Evolutionary conservation across 2,797 vertebrate species (phyloP).

Genomic region (Taenioides sp.): DNA sequence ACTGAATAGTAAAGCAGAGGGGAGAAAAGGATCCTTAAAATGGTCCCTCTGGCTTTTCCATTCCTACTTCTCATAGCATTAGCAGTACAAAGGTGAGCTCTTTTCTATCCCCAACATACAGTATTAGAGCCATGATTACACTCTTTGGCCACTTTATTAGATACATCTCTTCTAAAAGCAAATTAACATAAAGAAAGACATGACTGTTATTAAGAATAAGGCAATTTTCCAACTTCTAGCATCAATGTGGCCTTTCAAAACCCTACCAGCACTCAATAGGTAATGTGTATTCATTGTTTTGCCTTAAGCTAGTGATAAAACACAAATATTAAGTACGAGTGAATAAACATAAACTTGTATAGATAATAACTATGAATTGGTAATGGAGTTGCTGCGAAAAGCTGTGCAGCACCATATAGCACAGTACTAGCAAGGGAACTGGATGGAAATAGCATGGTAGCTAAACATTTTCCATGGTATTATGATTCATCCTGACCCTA

Average conservation of each 20-base stretch:
- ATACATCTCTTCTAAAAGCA: background rate
- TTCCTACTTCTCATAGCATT: conserved; percentile 37
- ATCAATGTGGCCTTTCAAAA: background rate
- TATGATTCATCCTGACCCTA: background rate
- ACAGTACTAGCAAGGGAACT: background rate
- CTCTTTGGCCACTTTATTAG: conserved; percentile 63
- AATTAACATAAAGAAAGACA: background rate
- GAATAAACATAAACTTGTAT: background rate
- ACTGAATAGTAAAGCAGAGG: conserved; percentile 64
- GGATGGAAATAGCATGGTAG: background rate
- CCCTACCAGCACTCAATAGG: background rate
- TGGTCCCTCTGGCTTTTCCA: conserved; percentile 45
- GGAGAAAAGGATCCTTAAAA: conserved; percentile 34
- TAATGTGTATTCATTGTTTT: background rate
- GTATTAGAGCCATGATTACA: conserved; percentile 2
- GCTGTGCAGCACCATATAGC: background rate
- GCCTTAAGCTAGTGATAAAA: background rate
- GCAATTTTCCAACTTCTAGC: background rate
- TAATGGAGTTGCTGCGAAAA: background rate
- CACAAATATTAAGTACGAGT: background rate
- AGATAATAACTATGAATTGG: background rate
- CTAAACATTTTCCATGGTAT: background rate
- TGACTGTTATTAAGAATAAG: background rate
- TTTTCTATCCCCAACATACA: conserved; percentile 22
- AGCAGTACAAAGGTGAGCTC: conserved; percentile 49